Evolutionary conservation across 2,797 vertebrate genomes (phyloP).

Genomic region (Podargus strigoides): DNA sequence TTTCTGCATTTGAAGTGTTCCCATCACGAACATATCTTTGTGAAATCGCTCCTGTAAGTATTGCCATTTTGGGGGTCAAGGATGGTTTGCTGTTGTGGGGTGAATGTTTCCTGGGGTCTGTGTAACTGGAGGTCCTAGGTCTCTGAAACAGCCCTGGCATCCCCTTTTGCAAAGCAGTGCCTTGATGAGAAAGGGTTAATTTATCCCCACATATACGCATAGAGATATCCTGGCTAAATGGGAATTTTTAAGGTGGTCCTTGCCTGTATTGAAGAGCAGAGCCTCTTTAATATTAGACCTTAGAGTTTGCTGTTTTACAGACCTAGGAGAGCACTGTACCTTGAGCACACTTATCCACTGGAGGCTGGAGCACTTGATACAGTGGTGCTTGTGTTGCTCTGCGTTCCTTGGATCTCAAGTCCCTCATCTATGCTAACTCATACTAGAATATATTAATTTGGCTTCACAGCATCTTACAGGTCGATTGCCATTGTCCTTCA

Average conservation of each 20-base stretch:
- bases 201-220: not conserved
- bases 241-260: not conserved
- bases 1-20: not conserved
- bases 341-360: not conserved
- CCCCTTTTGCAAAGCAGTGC: not conserved
- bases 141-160: not conserved
- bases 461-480: not conserved
- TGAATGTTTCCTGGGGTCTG: not conserved
- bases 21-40: not conserved
- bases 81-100: not conserved
- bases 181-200: not conserved
- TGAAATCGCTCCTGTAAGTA: not conserved
- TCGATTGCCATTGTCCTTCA: not conserved
- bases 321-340: not conserved
- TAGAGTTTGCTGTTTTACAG: not conserved
- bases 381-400: not conserved
- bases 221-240: not conserved
- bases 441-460: not conserved
- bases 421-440: not conserved
- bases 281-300: not conserved
- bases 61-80: not conserved
- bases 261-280: not conserved
- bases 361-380: not conserved
- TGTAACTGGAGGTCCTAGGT: not conserved
- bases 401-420: not conserved